Base-by-base conservation (phyloP, 2,888 invertebrate genomes). In the Periphyllus acericola region DNA sequence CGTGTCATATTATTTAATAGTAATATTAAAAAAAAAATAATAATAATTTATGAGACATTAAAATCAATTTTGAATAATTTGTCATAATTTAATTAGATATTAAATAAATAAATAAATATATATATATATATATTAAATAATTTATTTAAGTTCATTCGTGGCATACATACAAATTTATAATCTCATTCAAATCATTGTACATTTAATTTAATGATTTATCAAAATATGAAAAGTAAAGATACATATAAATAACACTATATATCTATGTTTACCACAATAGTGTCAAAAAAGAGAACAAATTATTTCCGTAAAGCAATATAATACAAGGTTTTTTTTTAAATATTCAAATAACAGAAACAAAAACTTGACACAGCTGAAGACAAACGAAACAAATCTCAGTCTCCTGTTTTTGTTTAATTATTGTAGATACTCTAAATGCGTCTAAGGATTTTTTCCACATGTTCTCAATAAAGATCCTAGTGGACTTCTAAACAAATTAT, bases 351-450 rank as follows among this genome's bases (percentile, higher is more conserved):
- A 46, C 32, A 14, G n/a, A 76, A 9, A 76, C 46, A 25, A 46
- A 21, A 71, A 68, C 40, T 76, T n/a, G 76, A 14, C 3, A 5
- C 17, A 68, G 66, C 6, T 52, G 34, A 68, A 68, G 46, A 68
- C 40, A 68, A 40, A 32, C 21, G 34, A 79, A 79, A 78, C 71
- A 40, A 75, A 60, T 40, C 40, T 84, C 32, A n/a, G 19, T 78
- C 52, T 76, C 68, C 8, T 19, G 66, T 19, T n/a, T 84, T 78
- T 84, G 32, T 84, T 76, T 84, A 84, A 84, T 52, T 68, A 84
- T 81, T 21, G 81, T 81, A 21, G 14, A 81, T 52, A 78, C 46
- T 68, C 21, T 68, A 76, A 84, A 76, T 68, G 76, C 76, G 32
- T 84, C 68, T 0, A n/a, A 32, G 25, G 9, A 40, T 76, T 76